Evolutionary conservation across 2,888 invertebrate genomes (phyloP), one percentile per base, ranked within the genome.

Genomic region (Nemurella pictetii): DNA sequence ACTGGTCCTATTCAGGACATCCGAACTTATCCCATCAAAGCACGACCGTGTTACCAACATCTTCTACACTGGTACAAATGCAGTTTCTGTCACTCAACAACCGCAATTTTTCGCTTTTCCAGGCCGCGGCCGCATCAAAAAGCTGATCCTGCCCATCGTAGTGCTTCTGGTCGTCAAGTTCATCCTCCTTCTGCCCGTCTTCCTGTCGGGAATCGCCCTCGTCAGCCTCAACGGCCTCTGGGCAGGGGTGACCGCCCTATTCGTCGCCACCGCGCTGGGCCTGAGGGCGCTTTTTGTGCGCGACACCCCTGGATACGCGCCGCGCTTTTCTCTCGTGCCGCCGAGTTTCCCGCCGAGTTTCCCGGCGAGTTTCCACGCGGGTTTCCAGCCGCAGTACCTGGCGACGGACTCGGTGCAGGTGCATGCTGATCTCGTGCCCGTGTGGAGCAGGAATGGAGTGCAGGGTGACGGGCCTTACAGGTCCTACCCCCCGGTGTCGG

Each of bases 201-300:
- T 94, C 80, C 91, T 94, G 86, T 92, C 93, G 29, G 89, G 92
- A 85, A 92, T 94, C 80, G 93, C 93, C n/a, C 89, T 94, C 86
- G 91, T 94, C 82, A 93, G 94, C 9, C 92, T 94, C 88, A 94
- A 94, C 89, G 94, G 94, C 84, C 90, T 94, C 84, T 93, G 93
- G 85, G 92, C 93, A 35, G 93, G 94, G 82, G 88, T 94, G 78
- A 90, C 93, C 86, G 93, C 94, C 32, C 90, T 94, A 86, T 90
- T 93, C 72, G 90, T 94, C 73, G 93, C 94, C 29, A 93, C 87
- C 27, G 87, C 87, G 3, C 85, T 88, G 30, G 88, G 87, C 0
- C 86, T 88, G 26, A 86, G 87, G 28, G 86, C 87, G 12, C 86
- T 88, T 73, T 77, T 87, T 72, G 26, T 73, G 35, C 28, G 78